Conservation (phyloP, 92 coral and sea anemone genomes). For the Metridium senile region DNA sequence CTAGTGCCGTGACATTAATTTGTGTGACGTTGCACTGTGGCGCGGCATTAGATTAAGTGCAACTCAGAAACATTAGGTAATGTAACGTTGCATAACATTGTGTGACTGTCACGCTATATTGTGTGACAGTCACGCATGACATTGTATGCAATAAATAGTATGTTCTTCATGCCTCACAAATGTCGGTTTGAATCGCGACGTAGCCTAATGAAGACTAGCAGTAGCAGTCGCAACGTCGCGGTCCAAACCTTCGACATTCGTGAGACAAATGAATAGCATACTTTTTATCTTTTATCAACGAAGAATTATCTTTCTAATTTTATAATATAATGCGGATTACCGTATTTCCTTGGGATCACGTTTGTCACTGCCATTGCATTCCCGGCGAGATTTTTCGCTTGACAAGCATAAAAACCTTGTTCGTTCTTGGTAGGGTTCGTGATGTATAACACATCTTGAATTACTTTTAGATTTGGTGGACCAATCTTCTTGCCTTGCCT, state of each 20-base stretch:
- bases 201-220: no score
- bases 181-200: no score
- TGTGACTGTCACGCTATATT: background rate
- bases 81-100: background rate
- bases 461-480: slow-evolving; percentile 52
- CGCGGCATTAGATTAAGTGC: no score
- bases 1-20: background rate
- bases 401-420: slow-evolving; percentile 76
- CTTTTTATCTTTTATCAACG: no score
- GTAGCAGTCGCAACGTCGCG: no score
- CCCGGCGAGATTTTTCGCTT: slow-evolving; percentile 66
- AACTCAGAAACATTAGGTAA: background rate
- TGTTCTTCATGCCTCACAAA: no score
- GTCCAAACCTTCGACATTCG: no score
- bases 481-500: slow-evolving; percentile 69
- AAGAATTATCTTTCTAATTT: no score
- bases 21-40: background rate
- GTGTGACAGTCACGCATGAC: background rate
- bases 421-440: slow-evolving; percentile 62
- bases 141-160: no score
- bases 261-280: no score
- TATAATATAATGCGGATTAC: no score
- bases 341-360: slow-evolving; percentile 53
- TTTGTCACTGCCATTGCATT: slow-evolving; percentile 67
- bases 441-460: slow-evolving; percentile 49